These are phyloP conservation scores for Lepidochitona cinerea DNA, from an alignment of 2,888 invertebrate genomes.

Conservation along the genomic window DNA sequence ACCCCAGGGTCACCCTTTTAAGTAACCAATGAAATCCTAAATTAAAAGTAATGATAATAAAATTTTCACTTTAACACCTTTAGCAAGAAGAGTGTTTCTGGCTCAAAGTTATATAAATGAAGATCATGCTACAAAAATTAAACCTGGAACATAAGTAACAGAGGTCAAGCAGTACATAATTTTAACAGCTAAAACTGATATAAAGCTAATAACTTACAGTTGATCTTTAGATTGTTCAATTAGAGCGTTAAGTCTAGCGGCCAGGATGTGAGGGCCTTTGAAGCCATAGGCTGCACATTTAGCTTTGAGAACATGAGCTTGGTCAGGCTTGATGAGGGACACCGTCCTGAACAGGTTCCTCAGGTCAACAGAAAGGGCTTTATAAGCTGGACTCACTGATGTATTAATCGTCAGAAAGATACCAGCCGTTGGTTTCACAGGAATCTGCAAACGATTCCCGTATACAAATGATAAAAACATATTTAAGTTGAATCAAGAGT, in stretches of 20 bases:
- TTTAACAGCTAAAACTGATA: too few relatives aligned
- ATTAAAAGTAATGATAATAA: too few relatives aligned
- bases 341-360: slow-evolving; percentile 64
- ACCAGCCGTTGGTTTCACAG: slow-evolving; percentile 47
- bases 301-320: slow-evolving; percentile 61
- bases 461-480: too few relatives aligned
- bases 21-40: too few relatives aligned
- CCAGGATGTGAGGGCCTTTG: slow-evolving; percentile 63
- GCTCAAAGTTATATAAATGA: too few relatives aligned
- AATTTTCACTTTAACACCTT: too few relatives aligned
- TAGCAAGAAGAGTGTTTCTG: too few relatives aligned
- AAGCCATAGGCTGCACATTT: slow-evolving; percentile 67
- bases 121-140: too few relatives aligned
- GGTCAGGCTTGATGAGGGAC: slow-evolving; percentile 64
- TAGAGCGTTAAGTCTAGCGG: slow-evolving; percentile 61
- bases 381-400: slow-evolving; percentile 32
- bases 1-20: too few relatives aligned
- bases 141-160: too few relatives aligned
- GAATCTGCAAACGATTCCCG: slow-evolving; percentile 57
- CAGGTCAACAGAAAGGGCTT: slow-evolving; percentile 54
- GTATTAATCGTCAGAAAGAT: slow-evolving; percentile 62
- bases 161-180: too few relatives aligned
- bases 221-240: slow-evolving; percentile 65
- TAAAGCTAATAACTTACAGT: slow-evolving; percentile 67
- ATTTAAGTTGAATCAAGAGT: too few relatives aligned